Evolutionary conservation across 2,113 vertebrate genomes (phyloP), one percentile per base, ranked within the genome.

Genomic region (Protomyctophum bolini): DNA sequence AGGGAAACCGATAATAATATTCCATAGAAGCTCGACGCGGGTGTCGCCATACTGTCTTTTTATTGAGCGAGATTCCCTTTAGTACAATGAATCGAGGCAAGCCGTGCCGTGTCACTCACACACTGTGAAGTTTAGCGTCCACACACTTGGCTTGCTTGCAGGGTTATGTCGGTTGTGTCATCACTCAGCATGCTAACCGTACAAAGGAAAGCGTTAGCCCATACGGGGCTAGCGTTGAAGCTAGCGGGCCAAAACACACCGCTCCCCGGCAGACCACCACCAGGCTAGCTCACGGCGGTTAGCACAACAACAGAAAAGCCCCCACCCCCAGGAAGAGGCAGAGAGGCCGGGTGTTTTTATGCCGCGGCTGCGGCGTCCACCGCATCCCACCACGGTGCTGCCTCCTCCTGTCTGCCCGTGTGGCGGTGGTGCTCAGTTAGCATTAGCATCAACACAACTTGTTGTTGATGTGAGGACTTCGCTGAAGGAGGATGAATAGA

Each of bases 341-440:
- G 33, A 41, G 33, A 41, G 33, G 33, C 33, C 33, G 33, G 33
- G 33, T 6, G 33, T 41, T 41, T 41, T 41, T 41, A 41, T 6
- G 33, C 5, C 3, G 33, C 33, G 33, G 33, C 33, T 6, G 33
- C 33, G 33, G 33, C 33, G 33, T 41, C 33, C 33, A 41, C 46
- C 46, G 29, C 6, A 62, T 45, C 60, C 33, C 15, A 50, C 33
- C 33, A 41, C 33, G 33, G 33, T 79, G 81, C 87, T 70, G 57
- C 74, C 65, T 74, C 84, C 83, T 87, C 87, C 82, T 84, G 88
- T 84, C 76, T 79, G 86, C 81, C 21, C 72, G 77, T 69, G 80
- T 59, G 67, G 84, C 84, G 85, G 85, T 91, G 87, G 80, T 88
- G 84, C 73, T 81, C 67, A 77, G 87, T 87, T 82, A 76, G 1